Evolutionary conservation across 2,113 vertebrate genomes (phyloP).

Genomic region (Bos javanicus): DNA sequence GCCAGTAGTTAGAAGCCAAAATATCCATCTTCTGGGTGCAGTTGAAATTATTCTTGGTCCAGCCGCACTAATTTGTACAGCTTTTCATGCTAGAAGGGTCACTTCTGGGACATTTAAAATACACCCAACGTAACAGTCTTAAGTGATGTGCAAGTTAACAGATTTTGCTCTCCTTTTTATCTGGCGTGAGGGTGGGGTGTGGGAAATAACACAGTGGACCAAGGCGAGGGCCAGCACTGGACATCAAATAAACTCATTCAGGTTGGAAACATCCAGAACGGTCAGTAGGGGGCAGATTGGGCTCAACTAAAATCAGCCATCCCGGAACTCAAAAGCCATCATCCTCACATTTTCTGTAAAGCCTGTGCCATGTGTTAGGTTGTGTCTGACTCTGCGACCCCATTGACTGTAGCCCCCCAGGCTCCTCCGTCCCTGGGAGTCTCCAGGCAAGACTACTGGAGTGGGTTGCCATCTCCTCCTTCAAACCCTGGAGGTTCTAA

Average conservation of each 20-base stretch:
- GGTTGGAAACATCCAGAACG: neutral
- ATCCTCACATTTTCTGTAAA: neutral
- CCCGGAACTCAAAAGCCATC: neutral
- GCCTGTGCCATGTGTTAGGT: neutral
- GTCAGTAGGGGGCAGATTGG: constrained; percentile 56
- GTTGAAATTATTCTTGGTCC: neutral
- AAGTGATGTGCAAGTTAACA: neutral
- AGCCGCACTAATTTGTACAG: neutral
- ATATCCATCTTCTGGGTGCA: neutral
- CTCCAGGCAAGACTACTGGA: neutral
- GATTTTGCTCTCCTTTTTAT: neutral
- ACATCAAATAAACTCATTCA: neutral
- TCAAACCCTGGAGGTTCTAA: neutral
- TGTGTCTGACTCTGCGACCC: neutral
- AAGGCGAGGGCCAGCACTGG: neutral
- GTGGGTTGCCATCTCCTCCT: neutral
- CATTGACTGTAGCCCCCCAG: neutral
- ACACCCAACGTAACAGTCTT: neutral
- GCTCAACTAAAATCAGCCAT: neutral
- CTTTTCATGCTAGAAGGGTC: neutral
- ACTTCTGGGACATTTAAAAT: neutral
- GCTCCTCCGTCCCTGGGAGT: neutral
- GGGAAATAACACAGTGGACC: neutral
- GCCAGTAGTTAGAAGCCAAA: neutral
- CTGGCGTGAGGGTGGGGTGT: rapidly evolving